Conservation (phyloP, 92 coral and sea anemone species). For the Actinernus sp. region DNA sequence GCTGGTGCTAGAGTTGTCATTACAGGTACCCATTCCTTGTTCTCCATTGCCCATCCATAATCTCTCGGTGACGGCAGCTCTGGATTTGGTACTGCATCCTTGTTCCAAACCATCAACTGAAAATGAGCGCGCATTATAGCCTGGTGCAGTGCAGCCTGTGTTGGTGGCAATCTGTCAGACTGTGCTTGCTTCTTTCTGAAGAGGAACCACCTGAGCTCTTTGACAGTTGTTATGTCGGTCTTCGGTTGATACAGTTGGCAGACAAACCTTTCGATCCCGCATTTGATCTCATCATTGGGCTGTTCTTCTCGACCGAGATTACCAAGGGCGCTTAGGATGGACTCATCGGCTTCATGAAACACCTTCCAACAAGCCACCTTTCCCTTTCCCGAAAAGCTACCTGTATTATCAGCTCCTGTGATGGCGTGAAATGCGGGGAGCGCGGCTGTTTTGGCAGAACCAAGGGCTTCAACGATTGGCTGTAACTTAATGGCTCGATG, state of each 20-base stretch:
- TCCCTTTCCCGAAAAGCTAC: constrained; percentile 2
- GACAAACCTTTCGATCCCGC: constrained; percentile 30
- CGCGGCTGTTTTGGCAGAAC: constrained; percentile 25
- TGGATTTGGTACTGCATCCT: constrained; percentile 42
- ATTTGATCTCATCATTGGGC: neutral
- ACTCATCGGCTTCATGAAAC: constrained; percentile 8
- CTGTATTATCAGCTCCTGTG: constrained; percentile 13
- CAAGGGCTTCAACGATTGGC: constrained; percentile 24
- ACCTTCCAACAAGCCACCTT: constrained; percentile 24
- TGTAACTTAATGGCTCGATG: constrained; percentile 17
- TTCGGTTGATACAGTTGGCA: constrained; percentile 35
- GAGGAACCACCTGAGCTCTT: constrained; percentile 33
- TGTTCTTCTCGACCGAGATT: constrained; percentile 12
- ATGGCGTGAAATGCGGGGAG: constrained; percentile 35
- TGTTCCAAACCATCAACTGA: constrained; percentile 48
- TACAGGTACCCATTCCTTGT: constrained; percentile 30
- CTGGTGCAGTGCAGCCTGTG: constrained; percentile 31
- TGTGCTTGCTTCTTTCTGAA: constrained; percentile 45
- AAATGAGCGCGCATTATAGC: constrained; percentile 30
- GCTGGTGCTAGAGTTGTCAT: constrained; percentile 38
- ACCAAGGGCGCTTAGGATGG: constrained; percentile 8
- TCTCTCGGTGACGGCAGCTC: constrained; percentile 31
- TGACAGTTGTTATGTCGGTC: neutral
- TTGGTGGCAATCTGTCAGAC: constrained; percentile 38
- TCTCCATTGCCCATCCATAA: constrained; percentile 48